Base-by-base conservation (phyloP, 2,797 vertebrate species). In the Gastrophryne carolinensis region DNA sequence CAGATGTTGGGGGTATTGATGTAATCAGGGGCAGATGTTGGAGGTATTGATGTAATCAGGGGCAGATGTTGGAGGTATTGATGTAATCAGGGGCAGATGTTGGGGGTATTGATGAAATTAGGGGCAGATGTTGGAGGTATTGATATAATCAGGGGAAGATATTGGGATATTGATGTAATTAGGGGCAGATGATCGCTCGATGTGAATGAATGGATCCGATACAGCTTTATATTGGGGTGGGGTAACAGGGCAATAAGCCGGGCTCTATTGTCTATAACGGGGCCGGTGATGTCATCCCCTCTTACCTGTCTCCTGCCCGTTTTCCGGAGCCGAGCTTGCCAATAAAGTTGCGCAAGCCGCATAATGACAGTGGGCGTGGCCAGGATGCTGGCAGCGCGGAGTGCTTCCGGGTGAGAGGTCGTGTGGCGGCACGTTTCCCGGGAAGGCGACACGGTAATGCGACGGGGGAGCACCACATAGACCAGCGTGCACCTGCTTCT, bases 401-500 rank as follows among this genome's bases (percentile, higher is more conserved):
- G n/a, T 57, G 32, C 9, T 54, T 64, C 58, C 50, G 60, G 69
- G 35, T 32, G 27, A 47, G 5, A 30, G 50, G 4, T 6, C 15
- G 1, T 3, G 3, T 1, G 13, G 4, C 19, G 2, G 60, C 72
- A 66, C 72, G 62, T 37, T 63, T 29, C 11, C 4, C 9, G 49
- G 23, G 3, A 34, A 27, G 1, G 61, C 30, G 29, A 5, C 8
- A 65, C 32, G 71, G 71, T 73, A 73, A 73, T 21, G 7, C 9
- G 9, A 27, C 11, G 19, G 19, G 17, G 34, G n/a, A n/a, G n/a
- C n/a, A n/a, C n/a, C n/a, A n/a, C n/a, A n/a, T n/a, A n/a, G n/a
- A n/a, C n/a, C n/a, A n/a, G n/a, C n/a, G n/a, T n/a, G n/a, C n/a
- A n/a, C n/a, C n/a, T n/a, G n/a, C n/a, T n/a, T n/a, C n/a, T n/a